Evolutionary conservation across 2,113 vertebrate genomes (phyloP), one percentile per base, ranked within the genome.

Genomic region (Strix uralensis): DNA sequence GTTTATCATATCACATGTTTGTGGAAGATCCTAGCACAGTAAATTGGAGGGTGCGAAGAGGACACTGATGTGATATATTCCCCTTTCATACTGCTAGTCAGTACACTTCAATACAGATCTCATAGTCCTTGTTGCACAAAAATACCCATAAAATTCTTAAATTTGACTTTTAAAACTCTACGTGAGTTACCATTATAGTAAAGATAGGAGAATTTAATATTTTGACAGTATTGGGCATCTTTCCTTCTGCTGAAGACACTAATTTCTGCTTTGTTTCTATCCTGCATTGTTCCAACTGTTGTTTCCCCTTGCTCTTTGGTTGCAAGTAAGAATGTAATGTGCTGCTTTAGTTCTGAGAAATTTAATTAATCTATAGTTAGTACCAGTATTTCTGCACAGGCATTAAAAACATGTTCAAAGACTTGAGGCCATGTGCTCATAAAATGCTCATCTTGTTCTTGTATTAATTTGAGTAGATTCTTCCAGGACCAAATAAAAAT

Each of bases 1-100:
- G 5, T 80, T 77, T 78, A 11, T 51, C 9, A 3, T 51, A 27
- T 25, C 54, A 57, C 0, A 0, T 0, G 0, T 40, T 69, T 11
- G 3, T 69, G 32, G 15, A 62, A 66, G 54, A 27, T 49, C 16
- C 42, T 67, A 69, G 54, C 12, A 29, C 5, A 62, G 21, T 32
- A 74, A 86, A 26, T 7, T 17, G 23, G 15, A 63, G 34, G 22
- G 15, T 75, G 19, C 1, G 2, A 27, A 42, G 36, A 52, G 25
- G 30, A 5, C 19, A 18, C 5, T 55, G 22, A 47, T 1, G 0
- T 49, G 30, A 19, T 29, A 5, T 30, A 40, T 66, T 86, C 34
- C 30, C 44, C 15, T n/a, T 26, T 29, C 10, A 2, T 65, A 5
- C 11, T 72, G 4, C 36, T 91, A 44, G 12, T 46, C 40, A 73